Conservation (phyloP, 92 coral and sea anemone genomes). For the Heteractis magnifica region DNA sequence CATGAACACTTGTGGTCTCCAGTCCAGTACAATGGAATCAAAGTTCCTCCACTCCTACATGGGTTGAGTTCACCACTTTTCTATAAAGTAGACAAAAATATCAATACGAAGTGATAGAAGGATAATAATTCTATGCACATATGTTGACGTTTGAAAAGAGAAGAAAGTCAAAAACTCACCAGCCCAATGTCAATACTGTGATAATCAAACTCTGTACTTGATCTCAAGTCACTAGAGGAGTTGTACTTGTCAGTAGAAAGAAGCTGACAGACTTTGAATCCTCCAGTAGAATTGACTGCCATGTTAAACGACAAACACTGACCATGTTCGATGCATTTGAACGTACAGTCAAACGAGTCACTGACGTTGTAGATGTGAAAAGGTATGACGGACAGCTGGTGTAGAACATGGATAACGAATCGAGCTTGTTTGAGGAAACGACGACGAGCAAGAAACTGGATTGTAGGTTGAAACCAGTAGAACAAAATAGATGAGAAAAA, state of each 20-base stretch:
- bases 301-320: conserved; percentile 22
- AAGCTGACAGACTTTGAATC: conserved; percentile 16
- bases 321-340: conserved; percentile 6
- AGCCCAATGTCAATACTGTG: background rate
- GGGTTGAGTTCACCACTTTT: background rate
- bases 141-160: background rate
- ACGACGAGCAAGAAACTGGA: conserved; percentile 14
- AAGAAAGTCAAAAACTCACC: background rate
- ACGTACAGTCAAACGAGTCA: conserved; percentile 6
- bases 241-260: conserved; percentile 28
- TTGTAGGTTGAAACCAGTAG: conserved; percentile 2
- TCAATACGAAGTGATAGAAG: background rate
- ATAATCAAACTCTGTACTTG: background rate
- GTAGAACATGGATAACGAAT: background rate
- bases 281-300: conserved; percentile 9
- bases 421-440: conserved; percentile 9
- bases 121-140: background rate
- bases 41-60: background rate
- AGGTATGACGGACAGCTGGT: conserved; percentile 2
- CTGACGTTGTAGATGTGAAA: conserved; percentile 9
- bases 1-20: background rate
- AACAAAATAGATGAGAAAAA: background rate
- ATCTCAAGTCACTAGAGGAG: background rate
- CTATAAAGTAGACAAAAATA: background rate
- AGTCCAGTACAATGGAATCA: background rate